A percentile compares a stretch with the other conserved stretches of the same genome.
These are phyloP conservation scores for Phalanger gymnotis DNA, from an alignment of 2,797 vertebrate genomes.

Conservation along the genomic window DNA sequence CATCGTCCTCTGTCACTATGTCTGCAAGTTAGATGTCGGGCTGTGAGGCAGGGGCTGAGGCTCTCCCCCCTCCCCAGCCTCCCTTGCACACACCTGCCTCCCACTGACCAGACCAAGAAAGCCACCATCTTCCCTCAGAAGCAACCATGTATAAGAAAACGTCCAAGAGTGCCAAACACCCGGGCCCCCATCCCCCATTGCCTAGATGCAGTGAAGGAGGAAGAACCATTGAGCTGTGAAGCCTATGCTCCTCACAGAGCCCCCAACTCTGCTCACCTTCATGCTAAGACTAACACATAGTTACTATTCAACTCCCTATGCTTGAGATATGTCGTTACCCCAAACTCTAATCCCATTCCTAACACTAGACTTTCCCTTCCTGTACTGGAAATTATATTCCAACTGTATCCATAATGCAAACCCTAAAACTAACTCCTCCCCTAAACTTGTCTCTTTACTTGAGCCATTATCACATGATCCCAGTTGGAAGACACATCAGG, in stretches of 20 bases:
- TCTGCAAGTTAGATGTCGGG: constrained; percentile 50
- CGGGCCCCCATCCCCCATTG: no score
- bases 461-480: no score
- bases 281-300: no score
- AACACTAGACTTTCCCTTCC: no score
- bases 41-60: not conserved
- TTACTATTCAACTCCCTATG: no score
- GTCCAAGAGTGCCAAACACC: not conserved
- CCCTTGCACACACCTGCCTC: not conserved
- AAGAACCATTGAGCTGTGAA: not conserved
- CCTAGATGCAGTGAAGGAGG: no score
- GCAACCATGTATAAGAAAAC: not conserved
- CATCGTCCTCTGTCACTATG: constrained; percentile 85
- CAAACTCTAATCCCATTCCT: not conserved
- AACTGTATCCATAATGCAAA: no score
- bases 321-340: no score
- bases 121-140: not conserved
- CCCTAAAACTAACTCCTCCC: no score
- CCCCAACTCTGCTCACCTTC: not conserved
- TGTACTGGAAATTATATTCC: no score
- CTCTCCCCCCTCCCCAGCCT: not conserved
- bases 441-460: no score
- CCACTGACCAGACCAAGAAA: not conserved
- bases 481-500: not conserved
- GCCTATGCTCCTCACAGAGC: not conserved